These are phyloP conservation scores for Chaitophorus viminalis DNA, from an alignment of 2,888 invertebrate species.

Conservation along the genomic window DNA sequence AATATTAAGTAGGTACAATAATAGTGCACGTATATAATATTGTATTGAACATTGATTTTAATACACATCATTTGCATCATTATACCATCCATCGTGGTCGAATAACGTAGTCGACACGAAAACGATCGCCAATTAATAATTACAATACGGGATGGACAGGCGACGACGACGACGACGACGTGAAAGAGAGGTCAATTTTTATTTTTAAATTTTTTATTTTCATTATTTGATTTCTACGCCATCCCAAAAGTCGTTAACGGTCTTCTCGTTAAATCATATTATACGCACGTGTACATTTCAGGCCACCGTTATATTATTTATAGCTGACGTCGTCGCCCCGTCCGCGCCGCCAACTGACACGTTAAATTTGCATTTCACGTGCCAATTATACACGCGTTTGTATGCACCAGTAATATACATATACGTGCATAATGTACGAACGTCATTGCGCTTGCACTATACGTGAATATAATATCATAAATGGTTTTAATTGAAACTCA, in stretches of 20 bases:
- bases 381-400: background rate
- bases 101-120: background rate
- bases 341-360: slow-evolving; percentile 3
- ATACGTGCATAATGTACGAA: background rate
- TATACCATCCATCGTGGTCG: background rate
- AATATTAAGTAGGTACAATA: background rate
- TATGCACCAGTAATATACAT: background rate
- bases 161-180: no score
- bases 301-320: background rate
- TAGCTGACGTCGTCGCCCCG: background rate
- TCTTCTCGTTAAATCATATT: background rate
- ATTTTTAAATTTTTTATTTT: background rate
- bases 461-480: background rate
- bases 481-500: background rate
- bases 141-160: background rate
- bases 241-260: background rate
- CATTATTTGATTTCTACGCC: background rate
- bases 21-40: no score
- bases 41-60: background rate
- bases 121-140: background rate
- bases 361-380: slow-evolving; percentile 35
- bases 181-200: background rate
- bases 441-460: background rate
- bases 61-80: background rate
- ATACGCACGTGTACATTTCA: background rate